Conservation (phyloP, 1,140 invertebrate genomes). For the Sarcophaga bullata region DNA sequence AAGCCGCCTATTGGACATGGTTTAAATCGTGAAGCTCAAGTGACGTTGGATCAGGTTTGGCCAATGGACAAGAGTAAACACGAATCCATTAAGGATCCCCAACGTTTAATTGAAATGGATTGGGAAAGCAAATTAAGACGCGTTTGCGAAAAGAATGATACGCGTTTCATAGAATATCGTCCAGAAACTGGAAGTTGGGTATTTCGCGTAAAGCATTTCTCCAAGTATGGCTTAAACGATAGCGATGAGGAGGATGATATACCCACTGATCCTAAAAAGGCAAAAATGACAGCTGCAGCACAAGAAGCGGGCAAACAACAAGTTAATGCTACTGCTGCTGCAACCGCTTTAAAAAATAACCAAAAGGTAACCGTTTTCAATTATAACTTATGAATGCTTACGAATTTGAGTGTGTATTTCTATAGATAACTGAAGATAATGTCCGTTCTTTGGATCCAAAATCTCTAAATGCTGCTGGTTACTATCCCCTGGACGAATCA, state of each 20-base stretch:
- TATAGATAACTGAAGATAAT: conserved; percentile 52
- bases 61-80: conserved; percentile 88
- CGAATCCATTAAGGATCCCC: conserved; percentile 82
- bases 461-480: conserved; percentile 46
- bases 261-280: conserved; percentile 63
- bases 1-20: conserved; percentile 85
- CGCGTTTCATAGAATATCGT: conserved; percentile 93
- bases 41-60: conserved; percentile 95
- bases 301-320: conserved; percentile 42
- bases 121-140: conserved; percentile 88
- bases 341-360: conserved; percentile 49
- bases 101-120: conserved; percentile 81
- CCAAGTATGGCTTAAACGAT: conserved; percentile 93
- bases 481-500: conserved; percentile 56
- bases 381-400: background rate
- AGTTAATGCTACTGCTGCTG: conserved; percentile 45
- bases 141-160: conserved; percentile 86
- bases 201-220: conserved; percentile 94
- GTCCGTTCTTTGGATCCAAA: conserved; percentile 55
- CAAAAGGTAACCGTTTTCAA: conserved; percentile 47
- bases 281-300: conserved; percentile 50
- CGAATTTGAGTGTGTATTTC: background rate
- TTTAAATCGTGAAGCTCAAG: conserved; percentile 91
- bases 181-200: conserved; percentile 97
- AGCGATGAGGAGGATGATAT: conserved; percentile 77